Evolutionary conservation across 2,888 invertebrate species (phyloP).

Genomic region (Nephrotoma flavescens): DNA sequence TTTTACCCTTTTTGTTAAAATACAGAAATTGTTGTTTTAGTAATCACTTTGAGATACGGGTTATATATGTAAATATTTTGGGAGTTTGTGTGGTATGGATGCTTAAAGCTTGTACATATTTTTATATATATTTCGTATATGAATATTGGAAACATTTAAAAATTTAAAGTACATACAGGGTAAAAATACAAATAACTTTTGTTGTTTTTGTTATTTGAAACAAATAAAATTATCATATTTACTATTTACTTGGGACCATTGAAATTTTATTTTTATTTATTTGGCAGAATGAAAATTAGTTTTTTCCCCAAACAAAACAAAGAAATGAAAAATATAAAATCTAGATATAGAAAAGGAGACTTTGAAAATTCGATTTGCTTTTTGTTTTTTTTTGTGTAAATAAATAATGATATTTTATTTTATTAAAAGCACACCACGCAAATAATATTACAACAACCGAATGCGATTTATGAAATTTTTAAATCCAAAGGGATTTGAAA

Average conservation of each 20-base stretch:
- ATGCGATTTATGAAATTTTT: too few species aligned
- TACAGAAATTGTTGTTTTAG: background rate
- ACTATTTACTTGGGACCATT: conserved; percentile 4
- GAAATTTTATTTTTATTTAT: conserved; percentile 1
- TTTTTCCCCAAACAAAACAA: background rate
- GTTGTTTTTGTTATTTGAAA: background rate
- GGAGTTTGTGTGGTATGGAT: background rate
- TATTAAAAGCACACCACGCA: background rate
- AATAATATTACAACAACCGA: too few species aligned
- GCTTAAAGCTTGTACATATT: background rate
- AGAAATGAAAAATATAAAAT: background rate
- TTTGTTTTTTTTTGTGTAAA: background rate
- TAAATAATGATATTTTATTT: background rate
- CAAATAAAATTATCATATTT: conserved; percentile 1
- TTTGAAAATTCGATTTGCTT: background rate
- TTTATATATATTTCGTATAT: background rate
- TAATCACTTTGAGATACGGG: background rate
- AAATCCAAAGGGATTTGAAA: too few species aligned
- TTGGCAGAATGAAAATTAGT: background rate
- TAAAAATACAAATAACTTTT: background rate
- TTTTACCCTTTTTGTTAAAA: background rate
- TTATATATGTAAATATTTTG: background rate
- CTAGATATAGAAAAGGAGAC: background rate
- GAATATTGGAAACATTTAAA: background rate
- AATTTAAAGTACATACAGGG: background rate